Evolutionary conservation across 2,888 invertebrate genomes (phyloP).

Genomic region (Cerastoderma edule): DNA sequence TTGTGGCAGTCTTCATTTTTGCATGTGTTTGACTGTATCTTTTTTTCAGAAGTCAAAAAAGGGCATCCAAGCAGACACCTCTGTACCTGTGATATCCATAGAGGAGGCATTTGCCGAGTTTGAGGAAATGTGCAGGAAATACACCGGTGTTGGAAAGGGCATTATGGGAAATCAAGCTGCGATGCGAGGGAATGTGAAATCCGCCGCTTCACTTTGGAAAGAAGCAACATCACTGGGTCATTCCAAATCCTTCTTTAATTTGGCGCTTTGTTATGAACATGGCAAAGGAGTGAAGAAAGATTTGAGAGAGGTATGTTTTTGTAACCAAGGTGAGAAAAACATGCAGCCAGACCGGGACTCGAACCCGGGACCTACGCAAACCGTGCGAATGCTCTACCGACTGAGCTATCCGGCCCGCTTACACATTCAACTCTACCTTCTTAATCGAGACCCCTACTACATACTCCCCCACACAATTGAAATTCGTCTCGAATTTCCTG

Average conservation of each 20-base stretch:
- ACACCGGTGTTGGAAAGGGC: constrained; percentile 67
- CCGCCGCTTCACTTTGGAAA: constrained; percentile 68
- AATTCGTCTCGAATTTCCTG: no score
- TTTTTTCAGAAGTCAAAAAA: not conserved
- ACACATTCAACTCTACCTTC: no score
- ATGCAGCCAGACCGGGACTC: no score
- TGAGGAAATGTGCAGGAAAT: constrained; percentile 67
- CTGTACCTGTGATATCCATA: constrained; percentile 41
- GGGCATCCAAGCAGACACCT: constrained; percentile 30
- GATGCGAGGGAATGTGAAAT: constrained; percentile 62
- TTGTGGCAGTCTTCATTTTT: no score
- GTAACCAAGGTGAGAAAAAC: no score
- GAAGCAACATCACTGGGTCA: constrained; percentile 81
- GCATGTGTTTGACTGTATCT: no score
- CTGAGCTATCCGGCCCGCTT: no score
- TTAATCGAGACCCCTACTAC: no score
- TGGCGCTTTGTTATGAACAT: constrained; percentile 89
- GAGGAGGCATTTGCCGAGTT: constrained; percentile 71
- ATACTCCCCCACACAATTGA: no score
- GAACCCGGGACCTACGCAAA: no score
- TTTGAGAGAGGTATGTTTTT: constrained; percentile 84
- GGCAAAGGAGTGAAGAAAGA: constrained; percentile 88
- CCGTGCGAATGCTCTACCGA: no score
- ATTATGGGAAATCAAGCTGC: constrained; percentile 70
- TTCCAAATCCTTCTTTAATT: constrained; percentile 87